A percentile compares a stretch with the other conserved stretches of the same genome.
Evolutionary conservation across 53 echinoderm and acorn worm species (phyloP).

Genomic region (Astropecten irregularis): DNA sequence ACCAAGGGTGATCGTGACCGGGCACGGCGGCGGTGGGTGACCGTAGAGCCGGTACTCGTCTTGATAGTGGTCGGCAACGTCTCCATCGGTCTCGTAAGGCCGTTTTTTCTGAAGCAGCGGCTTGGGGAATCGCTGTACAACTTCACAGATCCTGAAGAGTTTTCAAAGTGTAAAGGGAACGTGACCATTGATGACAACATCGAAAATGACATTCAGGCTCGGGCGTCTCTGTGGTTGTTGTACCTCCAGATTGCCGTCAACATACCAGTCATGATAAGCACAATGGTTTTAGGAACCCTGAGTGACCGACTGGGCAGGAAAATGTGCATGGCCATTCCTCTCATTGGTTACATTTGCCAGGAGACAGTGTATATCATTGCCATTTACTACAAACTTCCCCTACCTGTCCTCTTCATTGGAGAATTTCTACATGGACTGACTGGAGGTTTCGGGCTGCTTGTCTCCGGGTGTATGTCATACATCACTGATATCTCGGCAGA

Average conservation of each 20-base stretch:
- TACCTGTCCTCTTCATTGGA: conserved; percentile 43
- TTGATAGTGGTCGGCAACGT: neutral
- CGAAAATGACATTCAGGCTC: conserved; percentile 25
- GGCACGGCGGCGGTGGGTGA: conserved; percentile 42
- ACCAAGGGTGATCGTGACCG: neutral
- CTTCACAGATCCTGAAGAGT: neutral
- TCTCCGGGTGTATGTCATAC: conserved; percentile 60
- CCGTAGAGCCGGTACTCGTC: conserved; percentile 43
- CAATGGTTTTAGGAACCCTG: conserved; percentile 46
- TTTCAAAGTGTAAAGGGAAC: neutral
- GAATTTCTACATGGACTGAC: conserved; percentile 42
- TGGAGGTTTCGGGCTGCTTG: conserved; percentile 51
- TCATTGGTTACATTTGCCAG: conserved; percentile 46
- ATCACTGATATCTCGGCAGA: conserved; percentile 55
- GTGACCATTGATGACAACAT: neutral
- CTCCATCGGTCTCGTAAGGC: neutral
- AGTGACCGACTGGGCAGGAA: conserved; percentile 71
- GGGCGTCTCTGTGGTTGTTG: conserved; percentile 63
- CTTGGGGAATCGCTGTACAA: conserved; percentile 17
- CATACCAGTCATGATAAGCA: conserved; percentile 50
- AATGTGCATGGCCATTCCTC: conserved; percentile 46
- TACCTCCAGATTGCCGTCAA: conserved; percentile 14
- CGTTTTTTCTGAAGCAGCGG: conserved; percentile 16
- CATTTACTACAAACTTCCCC: conserved; percentile 21
- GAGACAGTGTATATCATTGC: conserved; percentile 13